Conservation (phyloP, 1,140 invertebrate genomes). For the Microplitis demolitor region DNA sequence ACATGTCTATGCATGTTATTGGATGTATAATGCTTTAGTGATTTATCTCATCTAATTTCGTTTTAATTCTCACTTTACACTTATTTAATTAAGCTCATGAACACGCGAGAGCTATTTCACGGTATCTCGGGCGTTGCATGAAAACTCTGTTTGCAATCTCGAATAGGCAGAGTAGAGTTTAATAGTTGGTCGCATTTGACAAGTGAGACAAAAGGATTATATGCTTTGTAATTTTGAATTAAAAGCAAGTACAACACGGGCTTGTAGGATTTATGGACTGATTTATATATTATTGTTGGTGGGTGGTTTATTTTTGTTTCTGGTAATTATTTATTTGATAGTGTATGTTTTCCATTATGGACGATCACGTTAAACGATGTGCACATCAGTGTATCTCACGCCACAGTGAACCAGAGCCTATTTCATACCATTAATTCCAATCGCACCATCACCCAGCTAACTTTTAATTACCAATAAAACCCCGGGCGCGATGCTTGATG, state of each 20-base stretch:
- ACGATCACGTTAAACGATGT: neutral
- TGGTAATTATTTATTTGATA: neutral
- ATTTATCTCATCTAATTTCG: too few relatives aligned
- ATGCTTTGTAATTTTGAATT: slow-evolving; percentile 9
- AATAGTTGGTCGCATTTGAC: too few relatives aligned
- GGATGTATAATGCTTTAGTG: too few relatives aligned
- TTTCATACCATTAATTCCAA: slow-evolving; percentile 57
- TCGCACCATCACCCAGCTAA: slow-evolving; percentile 50
- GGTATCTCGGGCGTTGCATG: too few relatives aligned
- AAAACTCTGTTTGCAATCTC: slow-evolving; percentile 5
- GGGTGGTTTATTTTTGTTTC: too few relatives aligned
- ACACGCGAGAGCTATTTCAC: too few relatives aligned
- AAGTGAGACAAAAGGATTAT: neutral
- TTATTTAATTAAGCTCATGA: too few relatives aligned
- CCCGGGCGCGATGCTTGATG: slow-evolving; percentile 44
- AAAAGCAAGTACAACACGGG: neutral
- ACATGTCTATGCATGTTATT: too few relatives aligned
- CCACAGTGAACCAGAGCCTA: neutral
- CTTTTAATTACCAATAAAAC: slow-evolving; percentile 61
- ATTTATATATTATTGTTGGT: too few relatives aligned
- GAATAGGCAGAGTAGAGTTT: too few relatives aligned
- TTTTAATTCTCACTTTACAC: too few relatives aligned
- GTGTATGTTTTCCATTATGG: neutral
- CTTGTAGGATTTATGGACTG: neutral
- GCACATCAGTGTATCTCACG: slow-evolving; percentile 4